phyloP scores from a whole-genome alignment of 92 coral and sea anemone genomes.

The Blastomussa wellsi region DNA sequence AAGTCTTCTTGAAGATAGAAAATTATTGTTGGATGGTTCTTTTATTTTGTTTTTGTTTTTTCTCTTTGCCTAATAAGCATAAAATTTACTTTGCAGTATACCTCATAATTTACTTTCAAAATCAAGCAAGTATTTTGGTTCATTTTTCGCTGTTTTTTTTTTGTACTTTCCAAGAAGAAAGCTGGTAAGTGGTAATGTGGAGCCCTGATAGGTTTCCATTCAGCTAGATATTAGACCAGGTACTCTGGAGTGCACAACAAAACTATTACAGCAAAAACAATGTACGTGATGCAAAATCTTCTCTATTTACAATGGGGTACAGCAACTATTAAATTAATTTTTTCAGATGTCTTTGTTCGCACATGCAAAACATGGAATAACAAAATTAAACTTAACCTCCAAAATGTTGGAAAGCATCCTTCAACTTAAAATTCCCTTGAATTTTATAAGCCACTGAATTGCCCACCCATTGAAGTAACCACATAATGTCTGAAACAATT shows the following conservation, averaged over 20 bases:
- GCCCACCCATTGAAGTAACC: neutral
- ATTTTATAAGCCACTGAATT: neutral
- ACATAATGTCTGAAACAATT: neutral
- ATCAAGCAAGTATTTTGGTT: too few relatives aligned
- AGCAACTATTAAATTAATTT: neutral
- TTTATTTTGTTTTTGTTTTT: too few relatives aligned
- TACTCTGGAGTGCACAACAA: neutral
- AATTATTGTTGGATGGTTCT: too few relatives aligned
- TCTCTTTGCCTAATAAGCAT: too few relatives aligned
- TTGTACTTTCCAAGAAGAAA: neutral
- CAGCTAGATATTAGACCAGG: too few relatives aligned
- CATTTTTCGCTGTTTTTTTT: too few relatives aligned
- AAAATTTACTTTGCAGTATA: too few relatives aligned
- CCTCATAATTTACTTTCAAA: too few relatives aligned
- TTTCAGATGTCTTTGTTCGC: neutral
- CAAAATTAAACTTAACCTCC: neutral
- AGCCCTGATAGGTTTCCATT: too few relatives aligned
- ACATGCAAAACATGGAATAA: neutral
- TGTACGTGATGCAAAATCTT: neutral
- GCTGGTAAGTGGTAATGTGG: too few relatives aligned
- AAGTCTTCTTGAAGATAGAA: too few relatives aligned
- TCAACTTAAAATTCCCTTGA: neutral
- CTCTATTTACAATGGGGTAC: neutral
- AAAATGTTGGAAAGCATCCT: neutral
- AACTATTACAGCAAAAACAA: neutral